These are phyloP conservation scores for Podarcis raffonei DNA, from an alignment of 2,113 vertebrate genomes.

Conservation along the genomic window DNA sequence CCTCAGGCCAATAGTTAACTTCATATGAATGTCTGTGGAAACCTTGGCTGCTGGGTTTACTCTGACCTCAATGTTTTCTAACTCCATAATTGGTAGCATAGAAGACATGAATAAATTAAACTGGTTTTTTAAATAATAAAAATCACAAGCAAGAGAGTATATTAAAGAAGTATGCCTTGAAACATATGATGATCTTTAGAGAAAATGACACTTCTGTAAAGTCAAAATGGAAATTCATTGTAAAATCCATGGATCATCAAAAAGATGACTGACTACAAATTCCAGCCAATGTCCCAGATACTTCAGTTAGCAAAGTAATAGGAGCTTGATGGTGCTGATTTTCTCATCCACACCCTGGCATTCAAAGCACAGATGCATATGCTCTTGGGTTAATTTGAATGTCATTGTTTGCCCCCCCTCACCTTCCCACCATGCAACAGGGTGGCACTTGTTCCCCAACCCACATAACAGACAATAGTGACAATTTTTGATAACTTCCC, in stretches of 20 bases:
- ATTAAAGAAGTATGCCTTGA: conserved; percentile 5
- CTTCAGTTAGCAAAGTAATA: conserved; percentile 31
- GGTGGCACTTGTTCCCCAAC: conserved; percentile 36
- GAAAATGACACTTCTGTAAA: conserved; percentile 32
- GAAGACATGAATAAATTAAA: conserved; percentile 52
- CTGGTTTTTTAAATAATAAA: conserved; percentile 34
- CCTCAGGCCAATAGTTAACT: neutral
- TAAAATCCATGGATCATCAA: conserved; percentile 54
- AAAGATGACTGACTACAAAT: conserved; percentile 59
- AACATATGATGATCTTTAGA: conserved; percentile 47
- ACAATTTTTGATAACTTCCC: conserved; percentile 59
- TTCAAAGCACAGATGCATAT: conserved; percentile 16
- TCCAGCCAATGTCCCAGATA: conserved; percentile 50
- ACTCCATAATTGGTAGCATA: conserved; percentile 34
- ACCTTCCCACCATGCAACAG: conserved; percentile 42
- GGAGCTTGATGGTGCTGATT: conserved; percentile 36
- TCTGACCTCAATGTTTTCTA: conserved; percentile 39
- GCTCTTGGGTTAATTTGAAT: conserved; percentile 32
- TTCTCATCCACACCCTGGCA: conserved; percentile 53
- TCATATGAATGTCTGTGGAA: neutral
- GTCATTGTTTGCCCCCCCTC: conserved; percentile 47
- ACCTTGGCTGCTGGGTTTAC: neutral
- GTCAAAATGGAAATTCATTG: conserved; percentile 59
- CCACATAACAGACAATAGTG: conserved; percentile 45
- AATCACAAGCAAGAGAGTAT: conserved; percentile 41